Conservation (phyloP, 2,888 invertebrate species). For the Drosophila meridionalis region DNA sequence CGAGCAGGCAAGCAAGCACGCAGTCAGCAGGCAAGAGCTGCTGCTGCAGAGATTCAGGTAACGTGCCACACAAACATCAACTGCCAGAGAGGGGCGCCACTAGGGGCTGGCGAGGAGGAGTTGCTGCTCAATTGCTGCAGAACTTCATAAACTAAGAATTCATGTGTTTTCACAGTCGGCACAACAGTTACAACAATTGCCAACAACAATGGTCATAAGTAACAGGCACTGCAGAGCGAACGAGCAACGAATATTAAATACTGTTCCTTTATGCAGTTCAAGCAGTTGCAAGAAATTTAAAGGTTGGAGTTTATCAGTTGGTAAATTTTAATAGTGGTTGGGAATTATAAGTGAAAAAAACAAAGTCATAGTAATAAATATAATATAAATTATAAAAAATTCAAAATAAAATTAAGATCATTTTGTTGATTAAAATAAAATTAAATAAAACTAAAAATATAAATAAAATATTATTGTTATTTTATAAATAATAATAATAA, state of each 20-base stretch:
- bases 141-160: constrained; percentile 78
- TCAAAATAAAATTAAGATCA: too few relatives aligned
- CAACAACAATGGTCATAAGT: constrained; percentile 38
- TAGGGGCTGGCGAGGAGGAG: neutral
- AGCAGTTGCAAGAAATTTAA: neutral
- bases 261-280: neutral
- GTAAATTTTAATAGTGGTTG: too few relatives aligned
- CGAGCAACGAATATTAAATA: constrained; percentile 5
- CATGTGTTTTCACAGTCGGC: constrained; percentile 58
- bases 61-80: constrained; percentile 69
- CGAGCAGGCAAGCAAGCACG: constrained; percentile 21
- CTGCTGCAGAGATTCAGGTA: constrained; percentile 68
- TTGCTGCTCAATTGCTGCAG: constrained; percentile 57
- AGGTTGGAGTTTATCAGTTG: too few relatives aligned
- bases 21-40: constrained; percentile 42
- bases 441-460: too few relatives aligned
- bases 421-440: too few relatives aligned
- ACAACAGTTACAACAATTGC: constrained; percentile 48
- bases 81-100: neutral
- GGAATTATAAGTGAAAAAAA: too few relatives aligned
- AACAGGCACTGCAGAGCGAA: neutral
- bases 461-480: too few relatives aligned
- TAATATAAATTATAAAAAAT: too few relatives aligned
- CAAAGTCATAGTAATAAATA: too few relatives aligned
- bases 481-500: too few relatives aligned